phyloP scores from a whole-genome alignment of 1,140 invertebrate species.

The Tenebrio molitor region DNA sequence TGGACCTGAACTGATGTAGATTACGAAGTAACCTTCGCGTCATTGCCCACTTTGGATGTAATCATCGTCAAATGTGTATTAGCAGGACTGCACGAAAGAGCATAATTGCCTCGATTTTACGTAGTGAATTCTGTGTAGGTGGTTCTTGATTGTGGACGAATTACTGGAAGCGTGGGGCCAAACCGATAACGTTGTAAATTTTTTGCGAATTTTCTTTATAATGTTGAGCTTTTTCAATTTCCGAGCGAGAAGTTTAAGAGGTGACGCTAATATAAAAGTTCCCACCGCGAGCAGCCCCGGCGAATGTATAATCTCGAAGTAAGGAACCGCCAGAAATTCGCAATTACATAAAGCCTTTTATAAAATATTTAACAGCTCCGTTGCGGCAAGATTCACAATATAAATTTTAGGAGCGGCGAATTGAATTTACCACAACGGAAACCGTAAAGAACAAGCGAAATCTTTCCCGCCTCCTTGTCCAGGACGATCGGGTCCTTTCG shows the following conservation, averaged over 20 bases:
- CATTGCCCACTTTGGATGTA: neutral
- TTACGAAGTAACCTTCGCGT: neutral
- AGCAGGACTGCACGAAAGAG: neutral
- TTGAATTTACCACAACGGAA: slow-evolving; percentile 17
- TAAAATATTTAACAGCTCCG: slow-evolving; percentile 39
- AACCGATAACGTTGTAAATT: too few species aligned
- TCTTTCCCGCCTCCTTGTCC: neutral
- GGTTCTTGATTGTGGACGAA: too few species aligned
- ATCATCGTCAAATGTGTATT: neutral
- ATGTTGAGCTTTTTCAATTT: neutral
- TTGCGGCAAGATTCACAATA: slow-evolving; percentile 37
- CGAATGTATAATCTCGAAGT: slow-evolving; percentile 20
- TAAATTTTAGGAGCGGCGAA: slow-evolving; percentile 24
- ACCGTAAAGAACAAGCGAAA: slow-evolving; percentile 4
- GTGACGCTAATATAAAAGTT: neutral
- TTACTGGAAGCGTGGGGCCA: too few species aligned
- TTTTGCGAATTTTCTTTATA: neutral
- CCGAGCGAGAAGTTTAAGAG: neutral
- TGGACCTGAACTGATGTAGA: neutral
- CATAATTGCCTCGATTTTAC: neutral
- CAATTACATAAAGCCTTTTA: slow-evolving; percentile 36
- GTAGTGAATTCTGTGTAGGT: too few species aligned
- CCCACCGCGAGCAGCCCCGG: slow-evolving; percentile 2
- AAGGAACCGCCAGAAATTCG: slow-evolving; percentile 32
- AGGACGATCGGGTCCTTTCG: neutral